phyloP scores from a whole-genome alignment of 2,888 invertebrate species.

The Ditula angustiorana region DNA sequence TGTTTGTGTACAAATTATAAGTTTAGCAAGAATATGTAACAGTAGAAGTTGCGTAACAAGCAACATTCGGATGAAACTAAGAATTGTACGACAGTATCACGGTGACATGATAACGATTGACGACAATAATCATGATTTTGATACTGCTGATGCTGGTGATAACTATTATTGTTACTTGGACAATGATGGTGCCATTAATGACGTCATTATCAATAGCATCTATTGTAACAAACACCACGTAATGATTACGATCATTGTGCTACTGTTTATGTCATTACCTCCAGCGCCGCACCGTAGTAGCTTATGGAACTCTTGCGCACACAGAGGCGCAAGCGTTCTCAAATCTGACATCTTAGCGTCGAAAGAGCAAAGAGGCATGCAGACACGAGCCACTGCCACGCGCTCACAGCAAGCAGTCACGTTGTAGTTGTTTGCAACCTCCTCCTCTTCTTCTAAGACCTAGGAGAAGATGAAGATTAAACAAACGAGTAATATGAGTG shows the following conservation, averaged over 20 bases:
- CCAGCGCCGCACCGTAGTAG: constrained; percentile 88
- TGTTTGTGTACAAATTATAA: not conserved
- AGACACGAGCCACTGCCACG: constrained; percentile 88
- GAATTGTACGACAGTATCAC: too few species aligned
- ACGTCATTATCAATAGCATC: too few species aligned
- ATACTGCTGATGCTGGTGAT: too few species aligned
- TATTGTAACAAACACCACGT: not conserved
- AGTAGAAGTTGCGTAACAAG: too few species aligned
- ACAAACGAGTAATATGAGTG: too few species aligned
- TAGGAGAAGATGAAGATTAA: constrained; percentile 49
- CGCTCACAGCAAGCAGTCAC: constrained; percentile 92
- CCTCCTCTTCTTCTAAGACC: constrained; percentile 86
- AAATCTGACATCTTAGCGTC: constrained; percentile 93
- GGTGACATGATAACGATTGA: too few species aligned
- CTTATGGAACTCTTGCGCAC: constrained; percentile 91
- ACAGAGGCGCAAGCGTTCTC: constrained; percentile 89
- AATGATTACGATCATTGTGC: not conserved
- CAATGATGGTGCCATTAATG: too few species aligned
- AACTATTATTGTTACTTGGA: too few species aligned
- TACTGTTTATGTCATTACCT: constrained; percentile 62
- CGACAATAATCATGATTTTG: too few species aligned
- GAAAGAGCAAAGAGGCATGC: constrained; percentile 92
- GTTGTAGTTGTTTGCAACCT: constrained; percentile 88
- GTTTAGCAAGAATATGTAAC: too few species aligned
- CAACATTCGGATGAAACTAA: too few species aligned